Percentiles rank a stretch among this genome's conserved stretches.
Conservation (phyloP, 2,113 vertebrate species). For the Cynopterus brachyotis region DNA sequence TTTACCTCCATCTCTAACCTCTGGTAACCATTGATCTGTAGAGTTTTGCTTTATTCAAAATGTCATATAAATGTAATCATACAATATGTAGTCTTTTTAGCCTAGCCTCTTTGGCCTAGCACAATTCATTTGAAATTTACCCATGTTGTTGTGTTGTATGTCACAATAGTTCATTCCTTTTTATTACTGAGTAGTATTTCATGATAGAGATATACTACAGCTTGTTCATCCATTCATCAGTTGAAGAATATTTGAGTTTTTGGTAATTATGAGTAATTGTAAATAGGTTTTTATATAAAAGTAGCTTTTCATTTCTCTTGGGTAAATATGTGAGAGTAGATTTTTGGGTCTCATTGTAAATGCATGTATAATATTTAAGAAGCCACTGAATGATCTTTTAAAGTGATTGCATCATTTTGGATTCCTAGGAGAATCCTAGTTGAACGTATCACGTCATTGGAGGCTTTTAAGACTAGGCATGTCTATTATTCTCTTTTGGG, state of each 20-base stretch:
- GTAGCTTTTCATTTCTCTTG: background rate
- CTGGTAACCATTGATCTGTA: background rate
- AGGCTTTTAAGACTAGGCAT: background rate
- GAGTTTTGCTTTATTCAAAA: background rate
- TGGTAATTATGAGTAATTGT: background rate
- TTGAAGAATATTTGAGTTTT: background rate
- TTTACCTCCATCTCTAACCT: background rate
- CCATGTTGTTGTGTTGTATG: background rate
- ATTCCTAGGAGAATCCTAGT: background rate
- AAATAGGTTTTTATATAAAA: background rate
- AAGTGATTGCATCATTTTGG: background rate
- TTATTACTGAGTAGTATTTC: background rate
- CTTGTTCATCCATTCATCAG: background rate
- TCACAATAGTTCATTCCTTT: background rate
- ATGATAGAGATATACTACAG: background rate
- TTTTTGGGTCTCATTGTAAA: background rate
- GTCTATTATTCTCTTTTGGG: background rate
- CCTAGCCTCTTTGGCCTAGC: background rate
- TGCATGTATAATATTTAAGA: background rate
- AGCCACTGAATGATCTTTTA: background rate
- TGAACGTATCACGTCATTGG: background rate
- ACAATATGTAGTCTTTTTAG: background rate
- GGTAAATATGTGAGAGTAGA: background rate
- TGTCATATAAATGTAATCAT: background rate
- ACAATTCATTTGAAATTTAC: background rate